phyloP scores from a whole-genome alignment of 2,888 invertebrate genomes.

The Caenorhabditis plicata region DNA sequence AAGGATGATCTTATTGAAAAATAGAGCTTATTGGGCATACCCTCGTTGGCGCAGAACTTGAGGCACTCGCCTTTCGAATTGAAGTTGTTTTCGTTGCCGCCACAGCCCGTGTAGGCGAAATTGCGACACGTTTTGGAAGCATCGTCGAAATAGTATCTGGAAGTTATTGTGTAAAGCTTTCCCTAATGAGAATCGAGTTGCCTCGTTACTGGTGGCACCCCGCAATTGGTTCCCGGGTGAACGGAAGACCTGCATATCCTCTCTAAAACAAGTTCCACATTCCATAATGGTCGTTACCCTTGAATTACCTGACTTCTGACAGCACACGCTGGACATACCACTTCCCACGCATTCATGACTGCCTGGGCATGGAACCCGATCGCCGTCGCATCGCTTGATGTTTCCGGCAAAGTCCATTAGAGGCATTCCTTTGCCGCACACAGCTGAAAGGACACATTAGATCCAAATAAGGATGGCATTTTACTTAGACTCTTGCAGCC shows the following conservation, averaged over 20 bases:
- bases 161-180: constrained; percentile 1
- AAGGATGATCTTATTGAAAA: neutral
- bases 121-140: constrained; percentile 46
- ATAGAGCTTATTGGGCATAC: constrained; percentile 19
- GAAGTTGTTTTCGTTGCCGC: constrained; percentile 77
- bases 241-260: constrained; percentile 47
- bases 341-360: constrained; percentile 45
- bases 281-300: neutral
- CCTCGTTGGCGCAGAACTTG: constrained; percentile 45
- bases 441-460: constrained; percentile 28
- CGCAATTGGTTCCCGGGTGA: constrained; percentile 44
- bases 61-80: constrained; percentile 51
- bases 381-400: constrained; percentile 51
- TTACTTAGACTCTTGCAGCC: constrained; percentile 49
- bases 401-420: constrained; percentile 58
- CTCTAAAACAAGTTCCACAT: constrained; percentile 20
- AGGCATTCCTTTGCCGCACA: constrained; percentile 52
- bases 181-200: neutral
- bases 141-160: constrained; percentile 46
- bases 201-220: constrained; percentile 42
- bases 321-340: constrained; percentile 51
- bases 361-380: constrained; percentile 49
- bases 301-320: constrained; percentile 45
- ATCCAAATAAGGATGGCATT: neutral
- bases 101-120: constrained; percentile 63